A percentile compares a stretch with the other conserved stretches of the same genome.
Evolutionary conservation across 2,888 invertebrate genomes (phyloP).

Genomic region (Drosophila stalkeri): DNA sequence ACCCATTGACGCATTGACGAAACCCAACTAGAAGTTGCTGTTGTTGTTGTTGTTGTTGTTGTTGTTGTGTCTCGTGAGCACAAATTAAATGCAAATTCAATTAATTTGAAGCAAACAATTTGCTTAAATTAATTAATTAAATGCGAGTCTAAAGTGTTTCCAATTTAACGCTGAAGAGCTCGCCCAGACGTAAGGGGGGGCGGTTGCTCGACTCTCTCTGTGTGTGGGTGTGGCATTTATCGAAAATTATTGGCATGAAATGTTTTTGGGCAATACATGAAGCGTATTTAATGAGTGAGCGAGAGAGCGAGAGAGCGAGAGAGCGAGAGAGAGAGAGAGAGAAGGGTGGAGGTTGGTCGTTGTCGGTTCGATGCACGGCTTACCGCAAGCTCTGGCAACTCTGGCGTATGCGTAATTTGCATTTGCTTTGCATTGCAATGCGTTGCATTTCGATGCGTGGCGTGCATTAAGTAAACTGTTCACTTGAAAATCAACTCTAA

Average conservation of each 20-base stretch:
- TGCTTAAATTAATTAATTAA: conserved; percentile 84
- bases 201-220: conserved; percentile 10
- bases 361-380: conserved; percentile 44
- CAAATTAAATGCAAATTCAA: conserved; percentile 84
- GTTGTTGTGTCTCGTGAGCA: conserved; percentile 61
- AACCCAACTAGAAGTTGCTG: conserved; percentile 18
- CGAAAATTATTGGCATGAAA: conserved; percentile 72
- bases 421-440: conserved; percentile 58
- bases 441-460: conserved; percentile 42
- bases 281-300: conserved; percentile 17
- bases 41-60: conserved; percentile 4
- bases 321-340: neutral
- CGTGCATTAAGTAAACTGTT: conserved; percentile 79
- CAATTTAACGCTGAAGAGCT: conserved; percentile 70
- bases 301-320: neutral
- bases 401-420: conserved; percentile 77
- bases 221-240: conserved; percentile 67
- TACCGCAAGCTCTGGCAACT: conserved; percentile 72
- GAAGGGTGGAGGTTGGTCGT: neutral
- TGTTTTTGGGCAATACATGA: conserved; percentile 50
- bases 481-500: conserved; percentile 81
- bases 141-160: conserved; percentile 81
- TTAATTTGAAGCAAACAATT: conserved; percentile 84
- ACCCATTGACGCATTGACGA: conserved; percentile 25
- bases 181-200: conserved; percentile 30